Evolutionary conservation across 2,113 vertebrate species (phyloP).

Genomic region (Lepus americanus): DNA sequence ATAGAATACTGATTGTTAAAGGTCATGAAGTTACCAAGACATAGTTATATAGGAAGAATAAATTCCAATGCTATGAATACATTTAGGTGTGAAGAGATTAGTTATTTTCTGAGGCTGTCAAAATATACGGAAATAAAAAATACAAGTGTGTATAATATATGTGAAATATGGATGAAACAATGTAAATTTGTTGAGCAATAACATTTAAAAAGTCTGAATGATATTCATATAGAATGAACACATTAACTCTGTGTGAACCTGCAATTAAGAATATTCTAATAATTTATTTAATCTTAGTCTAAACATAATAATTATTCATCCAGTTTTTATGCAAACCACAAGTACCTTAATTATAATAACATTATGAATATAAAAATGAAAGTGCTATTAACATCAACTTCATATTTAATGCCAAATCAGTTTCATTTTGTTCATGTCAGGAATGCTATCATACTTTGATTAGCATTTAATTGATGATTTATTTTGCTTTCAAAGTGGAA

Average conservation of each 20-base stretch:
- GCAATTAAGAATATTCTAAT: slow-evolving; percentile 5
- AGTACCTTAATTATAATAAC: background rate
- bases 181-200: background rate
- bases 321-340: background rate
- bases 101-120: background rate
- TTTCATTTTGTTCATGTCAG: background rate
- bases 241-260: background rate
- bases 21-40: background rate
- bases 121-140: background rate
- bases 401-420: background rate
- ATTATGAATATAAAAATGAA: background rate
- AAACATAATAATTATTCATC: background rate
- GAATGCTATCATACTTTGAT: background rate
- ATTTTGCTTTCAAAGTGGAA: background rate
- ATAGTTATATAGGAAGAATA: background rate
- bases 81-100: background rate
- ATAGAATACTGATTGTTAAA: too few species aligned
- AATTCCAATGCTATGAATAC: background rate
- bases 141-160: background rate
- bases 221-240: background rate
- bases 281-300: background rate
- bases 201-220: background rate
- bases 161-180: background rate
- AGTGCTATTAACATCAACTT: background rate
- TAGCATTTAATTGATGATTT: background rate